Evolutionary conservation across 2,888 invertebrate species (phyloP).

Genomic region (Colostygia pectinataria): DNA sequence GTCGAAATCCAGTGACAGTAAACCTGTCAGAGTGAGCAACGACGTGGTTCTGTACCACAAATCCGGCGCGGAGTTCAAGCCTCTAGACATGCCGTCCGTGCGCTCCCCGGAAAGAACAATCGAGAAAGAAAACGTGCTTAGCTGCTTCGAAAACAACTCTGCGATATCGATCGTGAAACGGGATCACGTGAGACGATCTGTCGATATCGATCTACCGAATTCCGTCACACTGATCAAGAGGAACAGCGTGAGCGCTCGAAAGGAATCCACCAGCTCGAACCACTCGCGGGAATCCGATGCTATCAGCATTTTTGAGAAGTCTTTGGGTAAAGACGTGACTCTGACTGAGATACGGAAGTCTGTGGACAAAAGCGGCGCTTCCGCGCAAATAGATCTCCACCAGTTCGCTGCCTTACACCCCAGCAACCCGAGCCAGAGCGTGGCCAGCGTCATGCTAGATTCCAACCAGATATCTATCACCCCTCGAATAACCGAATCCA

Average conservation of each 20-base stretch:
- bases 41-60: slow-evolving; percentile 77
- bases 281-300: slow-evolving; percentile 75
- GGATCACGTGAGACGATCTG: slow-evolving; percentile 72
- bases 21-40: slow-evolving; percentile 74
- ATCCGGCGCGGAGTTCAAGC: slow-evolving; percentile 74
- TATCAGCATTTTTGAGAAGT: slow-evolving; percentile 78
- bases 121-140: slow-evolving; percentile 76
- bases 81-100: slow-evolving; percentile 70
- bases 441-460: slow-evolving; percentile 58
- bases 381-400: slow-evolving; percentile 62
- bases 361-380: slow-evolving; percentile 60
- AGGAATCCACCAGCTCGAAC: slow-evolving; percentile 77
- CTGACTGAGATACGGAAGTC: slow-evolving; percentile 77
- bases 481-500: slow-evolving; percentile 57
- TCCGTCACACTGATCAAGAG: slow-evolving; percentile 77
- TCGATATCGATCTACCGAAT: slow-evolving; percentile 75
- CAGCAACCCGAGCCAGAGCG: slow-evolving; percentile 53
- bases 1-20: slow-evolving; percentile 61
- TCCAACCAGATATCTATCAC: slow-evolving; percentile 73
- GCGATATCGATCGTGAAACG: slow-evolving; percentile 79
- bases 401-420: slow-evolving; percentile 71
- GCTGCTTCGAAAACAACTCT: slow-evolving; percentile 79
- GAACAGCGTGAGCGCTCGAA: slow-evolving; percentile 71
- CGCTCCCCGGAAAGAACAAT: slow-evolving; percentile 70
- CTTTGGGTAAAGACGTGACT: slow-evolving; percentile 76